These are phyloP conservation scores for Myzus persicae DNA, from an alignment of 1,140 invertebrate species.

Conservation along the genomic window DNA sequence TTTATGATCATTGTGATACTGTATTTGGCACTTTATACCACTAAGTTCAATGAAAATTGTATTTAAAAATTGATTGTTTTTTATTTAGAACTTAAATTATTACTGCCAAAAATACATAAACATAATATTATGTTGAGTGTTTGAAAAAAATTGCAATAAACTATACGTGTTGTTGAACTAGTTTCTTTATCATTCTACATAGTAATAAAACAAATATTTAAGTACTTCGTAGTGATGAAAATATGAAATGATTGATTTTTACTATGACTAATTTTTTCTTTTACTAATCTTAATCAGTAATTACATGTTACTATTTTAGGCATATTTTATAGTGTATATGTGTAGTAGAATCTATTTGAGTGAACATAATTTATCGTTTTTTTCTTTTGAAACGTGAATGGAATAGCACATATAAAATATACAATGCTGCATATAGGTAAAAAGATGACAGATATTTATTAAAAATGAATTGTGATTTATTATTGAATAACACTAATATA, in stretches of 20 bases:
- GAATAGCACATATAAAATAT: background rate
- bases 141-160: background rate
- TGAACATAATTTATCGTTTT: background rate
- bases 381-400: background rate
- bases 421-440: too few relatives aligned
- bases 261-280: background rate
- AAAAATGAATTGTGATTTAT: too few relatives aligned
- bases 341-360: background rate
- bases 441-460: too few relatives aligned
- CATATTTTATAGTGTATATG: background rate
- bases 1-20: background rate
- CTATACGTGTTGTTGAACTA: background rate
- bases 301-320: background rate
- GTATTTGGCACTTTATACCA: background rate
- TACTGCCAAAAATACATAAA: background rate
- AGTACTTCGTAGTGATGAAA: background rate
- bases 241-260: background rate
- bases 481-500: too few relatives aligned
- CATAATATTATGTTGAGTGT: background rate
- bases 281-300: background rate
- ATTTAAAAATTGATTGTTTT: background rate
- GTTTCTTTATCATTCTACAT: slow-evolving; percentile 8
- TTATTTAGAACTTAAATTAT: background rate
- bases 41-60: background rate
- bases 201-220: background rate